Evolutionary conservation across 2,888 invertebrate genomes (phyloP).

Genomic region (Coleophora flavipennella): DNA sequence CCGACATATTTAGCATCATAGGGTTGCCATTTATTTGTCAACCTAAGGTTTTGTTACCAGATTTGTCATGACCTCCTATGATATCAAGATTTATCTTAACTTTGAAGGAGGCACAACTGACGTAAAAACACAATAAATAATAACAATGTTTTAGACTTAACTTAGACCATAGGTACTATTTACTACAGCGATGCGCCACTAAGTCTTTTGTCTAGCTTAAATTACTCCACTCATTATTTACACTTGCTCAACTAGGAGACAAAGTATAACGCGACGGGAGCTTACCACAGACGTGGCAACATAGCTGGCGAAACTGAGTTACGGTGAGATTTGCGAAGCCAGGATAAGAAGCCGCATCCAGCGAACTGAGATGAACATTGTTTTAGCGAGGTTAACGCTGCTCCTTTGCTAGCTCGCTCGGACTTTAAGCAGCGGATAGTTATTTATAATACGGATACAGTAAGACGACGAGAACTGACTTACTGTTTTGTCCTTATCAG

Average conservation of each 20-base stretch:
- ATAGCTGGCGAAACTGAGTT: constrained; percentile 24
- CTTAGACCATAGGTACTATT: no score
- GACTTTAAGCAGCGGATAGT: neutral
- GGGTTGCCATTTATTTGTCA: no score
- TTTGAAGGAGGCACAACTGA: no score
- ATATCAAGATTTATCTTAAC: no score
- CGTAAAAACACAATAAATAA: no score
- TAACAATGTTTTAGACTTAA: no score
- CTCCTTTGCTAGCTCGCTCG: neutral
- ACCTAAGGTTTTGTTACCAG: no score
- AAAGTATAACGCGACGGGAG: neutral
- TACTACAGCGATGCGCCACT: neutral
- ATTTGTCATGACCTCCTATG: no score
- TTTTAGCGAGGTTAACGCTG: neutral
- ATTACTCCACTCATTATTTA: neutral
- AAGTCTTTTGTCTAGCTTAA: neutral
- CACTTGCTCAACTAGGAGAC: neutral
- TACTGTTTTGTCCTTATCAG: no score
- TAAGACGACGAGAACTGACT: no score
- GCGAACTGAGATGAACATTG: constrained; percentile 1
- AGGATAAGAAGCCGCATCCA: constrained; percentile 5
- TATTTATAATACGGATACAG: no score
- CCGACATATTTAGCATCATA: no score
- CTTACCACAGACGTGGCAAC: constrained; percentile 5
- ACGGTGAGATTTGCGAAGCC: constrained; percentile 32